These are phyloP conservation scores for Lingula anatina DNA, from an alignment of 2,888 invertebrate genomes.

Conservation along the genomic window DNA sequence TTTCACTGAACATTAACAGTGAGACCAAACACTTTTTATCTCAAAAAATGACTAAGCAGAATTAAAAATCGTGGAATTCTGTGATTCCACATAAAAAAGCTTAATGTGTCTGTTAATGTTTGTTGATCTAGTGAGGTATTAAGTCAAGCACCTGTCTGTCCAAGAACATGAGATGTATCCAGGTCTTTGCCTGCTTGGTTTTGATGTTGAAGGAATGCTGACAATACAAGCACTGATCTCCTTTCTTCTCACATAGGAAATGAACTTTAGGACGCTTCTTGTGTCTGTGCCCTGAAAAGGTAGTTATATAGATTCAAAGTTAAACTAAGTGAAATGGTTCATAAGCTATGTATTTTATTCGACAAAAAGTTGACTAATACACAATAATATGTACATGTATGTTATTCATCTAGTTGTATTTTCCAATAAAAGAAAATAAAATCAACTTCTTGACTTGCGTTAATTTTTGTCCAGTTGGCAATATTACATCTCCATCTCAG, in stretches of 20 bases:
- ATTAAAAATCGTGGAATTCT: too few species aligned
- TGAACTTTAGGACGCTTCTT: slow-evolving; percentile 83
- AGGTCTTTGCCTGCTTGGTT: slow-evolving; percentile 73
- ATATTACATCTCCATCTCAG: too few species aligned
- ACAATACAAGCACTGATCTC: slow-evolving; percentile 76
- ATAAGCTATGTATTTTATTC: too few species aligned
- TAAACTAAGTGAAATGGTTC: too few species aligned
- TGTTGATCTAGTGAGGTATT: too few species aligned
- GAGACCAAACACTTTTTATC: too few species aligned
- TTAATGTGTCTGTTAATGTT: too few species aligned
- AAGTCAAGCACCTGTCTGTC: slow-evolving; percentile 66
- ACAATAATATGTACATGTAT: not conserved
- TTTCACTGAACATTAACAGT: too few species aligned
- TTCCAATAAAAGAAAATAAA: not conserved
- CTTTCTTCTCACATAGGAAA: slow-evolving; percentile 78
- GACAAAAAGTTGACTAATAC: not conserved
- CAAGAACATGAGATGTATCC: slow-evolving; percentile 95
- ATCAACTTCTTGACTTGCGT: too few species aligned
- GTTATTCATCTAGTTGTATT: not conserved
- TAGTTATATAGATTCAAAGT: slow-evolving; percentile 2
- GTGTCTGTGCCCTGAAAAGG: slow-evolving; percentile 65
- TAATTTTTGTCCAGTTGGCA: too few species aligned
- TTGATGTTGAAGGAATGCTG: slow-evolving; percentile 55
- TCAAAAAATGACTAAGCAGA: too few species aligned
- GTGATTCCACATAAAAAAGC: too few species aligned